These are phyloP conservation scores for Protobothrops flavoviridis DNA, from an alignment of 2,113 vertebrate genomes.

Conservation along the genomic window DNA sequence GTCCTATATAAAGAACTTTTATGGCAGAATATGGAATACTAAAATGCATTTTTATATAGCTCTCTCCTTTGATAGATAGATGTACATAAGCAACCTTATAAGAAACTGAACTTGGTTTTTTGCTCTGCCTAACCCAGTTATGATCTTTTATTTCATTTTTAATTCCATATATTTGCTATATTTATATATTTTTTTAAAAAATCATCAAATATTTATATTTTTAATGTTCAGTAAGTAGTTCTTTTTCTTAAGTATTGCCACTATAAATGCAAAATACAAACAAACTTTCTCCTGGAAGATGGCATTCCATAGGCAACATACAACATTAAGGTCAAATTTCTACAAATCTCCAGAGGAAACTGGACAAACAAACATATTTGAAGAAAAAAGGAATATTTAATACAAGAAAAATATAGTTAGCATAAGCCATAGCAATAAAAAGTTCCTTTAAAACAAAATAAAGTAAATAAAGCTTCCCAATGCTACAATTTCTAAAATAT, in stretches of 20 bases:
- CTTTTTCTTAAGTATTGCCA: slow-evolving; percentile 15
- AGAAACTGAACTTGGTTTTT: not conserved
- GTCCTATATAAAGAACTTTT: not conserved
- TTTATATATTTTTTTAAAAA: not conserved
- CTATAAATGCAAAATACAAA: not conserved
- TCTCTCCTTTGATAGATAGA: not conserved
- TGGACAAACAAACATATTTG: slow-evolving; percentile 13
- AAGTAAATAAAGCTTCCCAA: slow-evolving; percentile 30
- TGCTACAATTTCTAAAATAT: slow-evolving; percentile 25
- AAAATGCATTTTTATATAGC: not conserved
- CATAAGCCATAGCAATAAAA: slow-evolving; percentile 31
- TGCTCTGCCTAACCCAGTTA: not conserved
- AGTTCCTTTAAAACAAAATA: not conserved
- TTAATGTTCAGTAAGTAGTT: slow-evolving; percentile 29
- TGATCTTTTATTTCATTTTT: not conserved
- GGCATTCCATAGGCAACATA: not conserved
- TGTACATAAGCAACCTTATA: not conserved
- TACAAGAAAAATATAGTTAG: slow-evolving; percentile 27
- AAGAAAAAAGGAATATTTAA: slow-evolving; percentile 30
- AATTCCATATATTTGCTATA: not conserved
- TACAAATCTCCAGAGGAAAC: slow-evolving; percentile 24
- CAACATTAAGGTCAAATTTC: not conserved
- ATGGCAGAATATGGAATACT: not conserved
- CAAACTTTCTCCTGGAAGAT: not conserved
- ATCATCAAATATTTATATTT: not conserved